Conservation (phyloP, 2,888 invertebrate genomes). For the Ochropleura leucogaster region DNA sequence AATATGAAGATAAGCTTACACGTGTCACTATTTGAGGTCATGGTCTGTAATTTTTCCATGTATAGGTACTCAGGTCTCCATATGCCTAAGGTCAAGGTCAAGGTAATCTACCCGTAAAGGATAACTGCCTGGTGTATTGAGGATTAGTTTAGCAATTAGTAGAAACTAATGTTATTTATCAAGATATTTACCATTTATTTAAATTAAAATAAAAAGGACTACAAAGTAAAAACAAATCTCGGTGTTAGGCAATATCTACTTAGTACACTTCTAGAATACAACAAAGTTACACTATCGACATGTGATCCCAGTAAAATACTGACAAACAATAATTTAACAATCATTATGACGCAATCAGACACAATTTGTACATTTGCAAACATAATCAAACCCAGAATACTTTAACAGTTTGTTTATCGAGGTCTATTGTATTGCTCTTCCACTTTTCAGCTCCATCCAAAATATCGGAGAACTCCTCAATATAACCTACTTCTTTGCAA, state of each 20-base stretch:
- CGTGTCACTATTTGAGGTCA: background rate
- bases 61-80: too few species aligned
- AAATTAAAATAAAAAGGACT: constrained; percentile 54
- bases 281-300: constrained; percentile 61
- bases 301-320: constrained; percentile 56
- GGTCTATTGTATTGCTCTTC: constrained; percentile 79
- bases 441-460: constrained; percentile 79
- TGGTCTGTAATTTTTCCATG: background rate
- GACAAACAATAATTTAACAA: constrained; percentile 64
- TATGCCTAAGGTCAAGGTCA: background rate
- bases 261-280: constrained; percentile 57
- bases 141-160: background rate
- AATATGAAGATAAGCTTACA: background rate
- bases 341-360: constrained; percentile 59
- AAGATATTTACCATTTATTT: constrained; percentile 51
- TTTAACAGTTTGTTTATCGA: constrained; percentile 85
- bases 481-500: constrained; percentile 82
- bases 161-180: constrained; percentile 19
- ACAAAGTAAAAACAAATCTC: constrained; percentile 56
- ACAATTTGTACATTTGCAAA: constrained; percentile 74
- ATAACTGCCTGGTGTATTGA: background rate
- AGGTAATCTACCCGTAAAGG: background rate
- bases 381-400: constrained; percentile 86
- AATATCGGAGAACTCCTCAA: constrained; percentile 78
- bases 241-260: constrained; percentile 24